Conservation (phyloP, 2,888 invertebrate species). For the Merodon equestris region DNA sequence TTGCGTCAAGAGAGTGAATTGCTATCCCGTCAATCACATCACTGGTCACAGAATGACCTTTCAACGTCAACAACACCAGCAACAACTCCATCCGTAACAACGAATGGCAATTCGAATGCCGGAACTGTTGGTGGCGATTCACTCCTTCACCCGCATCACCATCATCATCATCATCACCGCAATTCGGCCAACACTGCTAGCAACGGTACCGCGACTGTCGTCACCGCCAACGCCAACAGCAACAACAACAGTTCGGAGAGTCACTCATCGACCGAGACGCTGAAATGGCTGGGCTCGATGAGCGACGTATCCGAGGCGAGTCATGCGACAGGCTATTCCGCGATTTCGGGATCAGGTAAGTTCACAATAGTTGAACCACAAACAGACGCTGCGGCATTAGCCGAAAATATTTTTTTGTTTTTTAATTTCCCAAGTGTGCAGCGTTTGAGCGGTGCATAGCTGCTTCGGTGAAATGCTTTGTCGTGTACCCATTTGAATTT, state of each 20-base stretch:
- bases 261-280: slow-evolving; percentile 85
- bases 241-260: slow-evolving; percentile 78
- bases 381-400: neutral
- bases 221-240: slow-evolving; percentile 61
- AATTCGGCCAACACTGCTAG: slow-evolving; percentile 59
- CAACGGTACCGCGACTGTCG: slow-evolving; percentile 52
- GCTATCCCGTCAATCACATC: slow-evolving; percentile 78
- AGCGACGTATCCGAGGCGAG: slow-evolving; percentile 85
- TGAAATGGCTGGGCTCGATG: slow-evolving; percentile 89
- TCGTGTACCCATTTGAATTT: slow-evolving; percentile 67
- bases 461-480: slow-evolving; percentile 14
- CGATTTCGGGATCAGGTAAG: slow-evolving; percentile 79
- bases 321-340: slow-evolving; percentile 80
- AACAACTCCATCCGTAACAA: slow-evolving; percentile 37
- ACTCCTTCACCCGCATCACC: slow-evolving; percentile 64
- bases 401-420: too few relatives aligned
- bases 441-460: neutral
- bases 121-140: slow-evolving; percentile 65
- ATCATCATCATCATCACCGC: slow-evolving; percentile 58
- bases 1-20: slow-evolving; percentile 79
- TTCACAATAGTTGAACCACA: slow-evolving; percentile 48
- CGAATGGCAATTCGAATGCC: slow-evolving; percentile 66
- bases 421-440: neutral
- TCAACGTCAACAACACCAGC: slow-evolving; percentile 73
- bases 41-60: slow-evolving; percentile 79